Evolutionary conservation across 1,140 invertebrate genomes (phyloP), one percentile per base, ranked within the genome.

Genomic region (Odontomachus brunneus): DNA sequence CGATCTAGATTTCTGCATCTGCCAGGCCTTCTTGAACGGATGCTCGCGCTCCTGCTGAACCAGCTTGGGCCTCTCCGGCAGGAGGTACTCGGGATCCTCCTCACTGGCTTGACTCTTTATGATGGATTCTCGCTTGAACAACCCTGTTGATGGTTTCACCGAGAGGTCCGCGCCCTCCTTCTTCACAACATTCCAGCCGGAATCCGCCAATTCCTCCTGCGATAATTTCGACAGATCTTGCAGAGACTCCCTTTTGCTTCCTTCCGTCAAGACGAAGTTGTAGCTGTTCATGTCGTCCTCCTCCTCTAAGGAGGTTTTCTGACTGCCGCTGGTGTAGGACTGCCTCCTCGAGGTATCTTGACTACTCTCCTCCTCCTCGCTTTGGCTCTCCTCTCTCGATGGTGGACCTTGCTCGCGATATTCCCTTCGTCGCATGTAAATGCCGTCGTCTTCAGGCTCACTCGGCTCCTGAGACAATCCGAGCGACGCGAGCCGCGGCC

Each of bases 11-110:
- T 94, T 94, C 53, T 94, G 93, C 86, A 93, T 85, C 63, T 94
- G 93, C 93, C 93, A 94, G 7, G 93, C 93, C 55, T 93, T 94
- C 71, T 94, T 94, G 24, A 94, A 94, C 0, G 93, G 93, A 89
- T 94, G 93, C 63, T 94, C 93, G 19, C 93, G 88, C 17, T 94
- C 93, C 71, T 94, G 93, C 67, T 94, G 93, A 22, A 94, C 89
- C 0, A 94, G 63, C 49, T 94, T 94, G 0, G 93, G 93, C 44
- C 93, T 90, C 69, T 94, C 93, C 3, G 93, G 93, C 1, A 94
- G 63, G 1, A 94, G 83, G 65, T 93, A 94, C 76, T 94, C 93
- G 0, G 93, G 93, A 84, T 94, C 93, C 60, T 94, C 93, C 75
- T 94, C 93, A 65, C 93, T 94, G 0, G 93, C 93, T 85, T 94